phyloP scores from a whole-genome alignment of 1,140 invertebrate genomes.

The Drosophila fuyamai region DNA sequence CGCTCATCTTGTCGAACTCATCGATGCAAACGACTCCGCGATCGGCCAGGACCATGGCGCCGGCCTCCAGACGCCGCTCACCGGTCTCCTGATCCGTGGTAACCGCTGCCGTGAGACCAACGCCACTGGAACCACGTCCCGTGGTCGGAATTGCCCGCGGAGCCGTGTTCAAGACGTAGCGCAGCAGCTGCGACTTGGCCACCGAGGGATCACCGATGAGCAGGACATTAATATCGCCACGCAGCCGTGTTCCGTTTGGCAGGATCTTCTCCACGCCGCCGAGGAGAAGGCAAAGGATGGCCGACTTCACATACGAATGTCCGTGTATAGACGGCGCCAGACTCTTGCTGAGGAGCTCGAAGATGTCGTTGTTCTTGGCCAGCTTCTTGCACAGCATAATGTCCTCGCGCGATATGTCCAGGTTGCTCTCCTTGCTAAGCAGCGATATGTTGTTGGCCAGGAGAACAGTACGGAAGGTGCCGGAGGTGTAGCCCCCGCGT shows the following conservation, averaged over 20 bases:
- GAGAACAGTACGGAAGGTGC: slow-evolving; percentile 97
- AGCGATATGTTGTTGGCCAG: slow-evolving; percentile 97
- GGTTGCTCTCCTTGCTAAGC: slow-evolving; percentile 94
- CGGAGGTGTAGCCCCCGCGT: slow-evolving; percentile 96
- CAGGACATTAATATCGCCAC: slow-evolving; percentile 99
- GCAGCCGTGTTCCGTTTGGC: slow-evolving; percentile 97
- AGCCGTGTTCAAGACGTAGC: slow-evolving; percentile 97
- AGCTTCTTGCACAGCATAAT: slow-evolving; percentile 95
- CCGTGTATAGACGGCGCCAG: slow-evolving; percentile 99
- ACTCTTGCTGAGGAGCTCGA: slow-evolving; percentile 95
- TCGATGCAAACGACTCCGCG: slow-evolving; percentile 99
- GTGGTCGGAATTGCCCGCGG: slow-evolving; percentile 98
- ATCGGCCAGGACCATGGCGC: slow-evolving; percentile 99
- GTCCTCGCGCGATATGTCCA: slow-evolving; percentile 94
- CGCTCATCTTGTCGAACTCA: slow-evolving; percentile 99
- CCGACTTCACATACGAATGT: slow-evolving; percentile 98
- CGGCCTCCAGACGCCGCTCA: slow-evolving; percentile 95
- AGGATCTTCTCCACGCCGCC: slow-evolving; percentile 98
- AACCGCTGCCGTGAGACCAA: slow-evolving; percentile 99
- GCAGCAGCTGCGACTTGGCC: slow-evolving; percentile 98
- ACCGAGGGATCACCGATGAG: slow-evolving; percentile 99
- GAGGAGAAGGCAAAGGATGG: slow-evolving; percentile 96
- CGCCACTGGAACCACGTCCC: slow-evolving; percentile 97
- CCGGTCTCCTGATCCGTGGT: slow-evolving; percentile 98
- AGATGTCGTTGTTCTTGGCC: slow-evolving; percentile 93